Percentiles rank a stretch among this genome's conserved stretches.
Evolutionary conservation across 1,140 invertebrate genomes (phyloP).

Genomic region (Adelges cooleyi): DNA sequence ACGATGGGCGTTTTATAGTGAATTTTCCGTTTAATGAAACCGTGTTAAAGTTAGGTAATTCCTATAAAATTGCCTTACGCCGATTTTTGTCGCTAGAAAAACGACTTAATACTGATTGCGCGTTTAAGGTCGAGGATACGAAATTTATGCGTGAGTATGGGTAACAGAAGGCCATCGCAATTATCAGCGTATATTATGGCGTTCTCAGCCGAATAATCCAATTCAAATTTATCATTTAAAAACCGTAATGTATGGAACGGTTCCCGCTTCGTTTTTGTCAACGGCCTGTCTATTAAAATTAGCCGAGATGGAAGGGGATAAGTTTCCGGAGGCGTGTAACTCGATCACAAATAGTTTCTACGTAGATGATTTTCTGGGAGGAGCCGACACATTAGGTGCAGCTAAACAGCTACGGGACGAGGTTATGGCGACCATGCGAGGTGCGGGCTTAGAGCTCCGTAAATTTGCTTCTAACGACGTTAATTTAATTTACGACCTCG

Average conservation of each 20-base stretch:
- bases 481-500: no score
- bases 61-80: no score
- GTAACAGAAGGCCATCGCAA: neutral
- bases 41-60: neutral
- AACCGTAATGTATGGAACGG: constrained; percentile 1
- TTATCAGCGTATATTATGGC: neutral
- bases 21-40: neutral
- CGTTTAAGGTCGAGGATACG: neutral
- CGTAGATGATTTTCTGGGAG: neutral
- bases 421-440: no score
- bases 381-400: neutral
- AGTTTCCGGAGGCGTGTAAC: neutral
- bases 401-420: neutral
- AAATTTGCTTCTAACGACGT: no score
- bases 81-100: neutral
- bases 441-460: no score
- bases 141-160: neutral
- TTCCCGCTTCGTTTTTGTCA: neutral
- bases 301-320: neutral
- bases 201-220: neutral
- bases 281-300: neutral
- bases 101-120: neutral
- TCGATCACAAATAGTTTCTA: neutral
- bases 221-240: constrained; percentile 6
- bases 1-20: neutral